These are phyloP conservation scores for Drosophila mimetica DNA, from an alignment of 2,888 invertebrate genomes.

Conservation along the genomic window DNA sequence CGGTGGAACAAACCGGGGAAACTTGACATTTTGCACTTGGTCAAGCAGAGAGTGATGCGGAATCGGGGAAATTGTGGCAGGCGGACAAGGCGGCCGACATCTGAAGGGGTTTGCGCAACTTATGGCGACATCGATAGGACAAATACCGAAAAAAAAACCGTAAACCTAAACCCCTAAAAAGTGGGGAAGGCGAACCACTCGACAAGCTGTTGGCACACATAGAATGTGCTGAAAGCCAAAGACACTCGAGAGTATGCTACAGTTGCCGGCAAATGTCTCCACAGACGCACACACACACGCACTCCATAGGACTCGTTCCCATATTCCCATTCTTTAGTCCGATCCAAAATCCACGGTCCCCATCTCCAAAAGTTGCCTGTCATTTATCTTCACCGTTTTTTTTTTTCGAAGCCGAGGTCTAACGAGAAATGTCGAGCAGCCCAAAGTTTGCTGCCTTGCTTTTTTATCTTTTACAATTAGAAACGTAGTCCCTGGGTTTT, in stretches of 20 bases:
- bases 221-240: constrained; percentile 59
- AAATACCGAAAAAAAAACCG: constrained; percentile 65
- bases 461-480: constrained; percentile 76
- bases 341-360: constrained; percentile 33
- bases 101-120: constrained; percentile 73
- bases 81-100: constrained; percentile 24
- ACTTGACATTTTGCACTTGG: constrained; percentile 78
- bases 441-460: constrained; percentile 46
- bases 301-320: constrained; percentile 14
- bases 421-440: constrained; percentile 62
- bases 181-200: constrained; percentile 58
- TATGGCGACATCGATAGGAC: constrained; percentile 80
- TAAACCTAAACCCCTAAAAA: constrained; percentile 13
- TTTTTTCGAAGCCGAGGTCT: constrained; percentile 24
- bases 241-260: constrained; percentile 77
- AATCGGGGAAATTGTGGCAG: constrained; percentile 33
- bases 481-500: constrained; percentile 58
- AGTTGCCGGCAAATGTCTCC: constrained; percentile 70
- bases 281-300: constrained; percentile 9
- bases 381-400: constrained; percentile 66
- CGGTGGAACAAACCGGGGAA: constrained; percentile 40
- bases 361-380: constrained; percentile 60
- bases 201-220: constrained; percentile 82
- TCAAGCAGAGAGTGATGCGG: constrained; percentile 63
- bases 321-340: constrained; percentile 15